Evolutionary conservation across 1,140 invertebrate genomes (phyloP).

Genomic region (Drosophila insularis): DNA sequence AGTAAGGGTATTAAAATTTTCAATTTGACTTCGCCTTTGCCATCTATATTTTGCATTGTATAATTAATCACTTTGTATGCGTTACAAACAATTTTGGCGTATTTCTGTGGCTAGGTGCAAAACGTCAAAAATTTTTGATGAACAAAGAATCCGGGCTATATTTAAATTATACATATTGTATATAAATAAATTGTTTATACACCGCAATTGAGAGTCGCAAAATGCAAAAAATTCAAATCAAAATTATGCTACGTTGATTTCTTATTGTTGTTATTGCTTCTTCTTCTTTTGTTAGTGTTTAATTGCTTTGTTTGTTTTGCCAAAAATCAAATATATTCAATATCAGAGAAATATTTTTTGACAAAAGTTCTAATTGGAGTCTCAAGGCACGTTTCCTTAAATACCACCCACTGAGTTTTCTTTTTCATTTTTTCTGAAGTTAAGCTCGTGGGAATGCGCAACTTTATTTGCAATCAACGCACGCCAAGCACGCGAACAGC

Average conservation of each 20-base stretch:
- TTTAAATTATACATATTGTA: constrained; percentile 17
- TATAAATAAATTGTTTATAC: constrained; percentile 12
- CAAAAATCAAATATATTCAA: constrained; percentile 18
- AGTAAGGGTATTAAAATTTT: neutral
- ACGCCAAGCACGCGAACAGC: constrained; percentile 41
- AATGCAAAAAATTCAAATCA: constrained; percentile 27
- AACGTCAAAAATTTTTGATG: constrained; percentile 43
- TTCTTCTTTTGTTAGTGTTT: constrained; percentile 24
- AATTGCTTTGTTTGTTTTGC: constrained; percentile 55
- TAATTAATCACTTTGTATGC: constrained; percentile 57
- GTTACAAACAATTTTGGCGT: constrained; percentile 10
- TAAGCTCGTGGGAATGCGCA: constrained; percentile 47
- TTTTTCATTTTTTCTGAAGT: neutral
- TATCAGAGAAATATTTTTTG: constrained; percentile 13
- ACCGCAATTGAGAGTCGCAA: constrained; percentile 21
- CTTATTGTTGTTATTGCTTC: neutral
- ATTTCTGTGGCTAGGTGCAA: constrained; percentile 38
- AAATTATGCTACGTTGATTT: constrained; percentile 38
- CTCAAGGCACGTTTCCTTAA: constrained; percentile 39
- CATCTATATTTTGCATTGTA: neutral
- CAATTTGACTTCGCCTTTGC: constrained; percentile 12
- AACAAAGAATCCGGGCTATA: constrained; percentile 52
- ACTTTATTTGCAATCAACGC: constrained; percentile 39
- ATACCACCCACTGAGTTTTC: constrained; percentile 50
- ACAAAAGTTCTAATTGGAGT: constrained; percentile 20